Percentiles rank a stretch among this genome's conserved stretches.
phyloP scores from a whole-genome alignment of 2,113 vertebrate genomes.

The Lophotis ruficrista region DNA sequence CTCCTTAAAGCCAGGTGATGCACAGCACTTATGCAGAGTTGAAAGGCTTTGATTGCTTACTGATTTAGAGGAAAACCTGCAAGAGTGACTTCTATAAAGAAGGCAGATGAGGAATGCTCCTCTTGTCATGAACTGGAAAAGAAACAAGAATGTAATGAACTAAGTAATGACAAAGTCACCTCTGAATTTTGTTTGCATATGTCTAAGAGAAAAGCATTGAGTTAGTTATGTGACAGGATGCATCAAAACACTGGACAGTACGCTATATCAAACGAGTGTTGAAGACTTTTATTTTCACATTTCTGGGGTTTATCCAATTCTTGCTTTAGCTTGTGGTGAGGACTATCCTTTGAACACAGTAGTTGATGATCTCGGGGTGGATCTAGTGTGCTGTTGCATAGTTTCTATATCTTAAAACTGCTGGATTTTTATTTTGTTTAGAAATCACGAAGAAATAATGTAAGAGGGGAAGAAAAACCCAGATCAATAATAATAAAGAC shows the following conservation, averaged over 20 bases:
- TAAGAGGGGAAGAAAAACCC: not conserved
- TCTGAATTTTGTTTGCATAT: not conserved
- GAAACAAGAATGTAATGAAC: not conserved
- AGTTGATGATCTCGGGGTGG: not conserved
- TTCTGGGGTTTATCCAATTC: not conserved
- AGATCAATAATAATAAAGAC: not conserved
- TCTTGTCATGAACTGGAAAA: not conserved
- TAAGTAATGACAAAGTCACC: not conserved
- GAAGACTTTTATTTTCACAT: not conserved
- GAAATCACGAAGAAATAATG: not conserved
- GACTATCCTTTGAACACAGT: not conserved
- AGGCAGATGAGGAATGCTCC: not conserved
- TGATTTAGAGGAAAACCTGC: not conserved
- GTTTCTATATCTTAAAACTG: not conserved
- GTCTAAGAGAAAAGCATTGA: not conserved
- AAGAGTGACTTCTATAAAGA: not conserved
- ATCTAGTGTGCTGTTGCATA: not conserved
- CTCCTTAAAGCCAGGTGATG: not conserved
- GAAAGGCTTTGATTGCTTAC: not conserved
- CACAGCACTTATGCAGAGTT: not conserved
- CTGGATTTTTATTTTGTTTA: not conserved
- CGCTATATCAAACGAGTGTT: fast-evolving
- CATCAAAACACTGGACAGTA: not conserved
- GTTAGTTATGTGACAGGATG: not conserved
- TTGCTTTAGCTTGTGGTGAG: not conserved